A percentile compares a stretch with the other conserved stretches of the same genome.
phyloP scores from a whole-genome alignment of 2,797 vertebrate genomes.

The Holocentrus rufus region DNA sequence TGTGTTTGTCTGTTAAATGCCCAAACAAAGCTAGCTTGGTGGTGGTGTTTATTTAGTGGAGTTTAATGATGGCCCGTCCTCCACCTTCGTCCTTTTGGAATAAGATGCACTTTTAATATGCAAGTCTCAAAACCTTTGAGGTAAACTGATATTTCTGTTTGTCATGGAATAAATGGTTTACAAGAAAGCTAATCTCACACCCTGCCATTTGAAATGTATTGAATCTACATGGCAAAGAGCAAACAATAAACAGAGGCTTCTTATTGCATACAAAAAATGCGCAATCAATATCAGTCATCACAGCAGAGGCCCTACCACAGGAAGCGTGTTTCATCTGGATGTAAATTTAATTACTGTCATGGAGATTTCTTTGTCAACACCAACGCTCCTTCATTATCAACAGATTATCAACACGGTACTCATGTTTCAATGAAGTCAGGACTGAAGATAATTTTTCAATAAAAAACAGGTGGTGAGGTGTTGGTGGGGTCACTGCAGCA shows the following conservation, averaged over 20 bases:
- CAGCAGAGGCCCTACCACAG: background rate
- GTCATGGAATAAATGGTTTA: too few species aligned
- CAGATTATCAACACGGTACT: background rate
- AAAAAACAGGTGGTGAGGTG: background rate
- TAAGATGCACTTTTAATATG: background rate
- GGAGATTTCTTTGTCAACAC: slow-evolving; percentile 12
- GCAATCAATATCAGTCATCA: background rate
- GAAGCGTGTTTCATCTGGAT: slow-evolving; percentile 11
- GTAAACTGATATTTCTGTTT: too few species aligned
- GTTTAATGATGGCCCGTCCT: slow-evolving; percentile 8
- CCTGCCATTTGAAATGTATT: background rate
- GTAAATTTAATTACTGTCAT: slow-evolving; percentile 20
- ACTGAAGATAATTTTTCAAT: background rate
- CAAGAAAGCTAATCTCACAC: too few species aligned
- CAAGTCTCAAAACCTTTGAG: background rate
- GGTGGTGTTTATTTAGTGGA: background rate
- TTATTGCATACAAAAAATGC: too few species aligned
- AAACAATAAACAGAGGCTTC: background rate
- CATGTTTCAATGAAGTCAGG: background rate
- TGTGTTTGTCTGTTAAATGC: slow-evolving; percentile 26
- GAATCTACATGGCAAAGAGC: slow-evolving; percentile 7
- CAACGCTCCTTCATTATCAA: background rate
- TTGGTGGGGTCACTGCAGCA: background rate
- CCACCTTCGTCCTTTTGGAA: slow-evolving; percentile 2
- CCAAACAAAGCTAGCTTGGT: slow-evolving; percentile 32